Base-by-base conservation (phyloP, 2,888 invertebrate genomes). In the Metopia argyrocephala region DNA sequence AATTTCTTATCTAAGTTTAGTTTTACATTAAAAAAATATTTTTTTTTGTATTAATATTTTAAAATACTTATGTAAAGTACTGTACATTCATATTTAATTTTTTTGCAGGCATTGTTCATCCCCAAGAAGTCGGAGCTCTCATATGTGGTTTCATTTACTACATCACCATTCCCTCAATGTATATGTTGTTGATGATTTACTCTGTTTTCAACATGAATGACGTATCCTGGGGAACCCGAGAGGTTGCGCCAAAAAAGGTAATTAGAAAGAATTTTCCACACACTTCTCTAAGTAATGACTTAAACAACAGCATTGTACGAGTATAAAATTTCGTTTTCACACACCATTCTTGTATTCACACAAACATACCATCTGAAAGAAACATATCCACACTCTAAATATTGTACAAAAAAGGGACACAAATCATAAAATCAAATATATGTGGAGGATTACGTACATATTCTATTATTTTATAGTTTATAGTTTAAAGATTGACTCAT, bases 201-300 rank as follows among this genome's bases (percentile, higher is more conserved):
- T 96, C 97, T 0, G 92, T 98, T 27, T 97, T 97, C 88, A 98
- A 98, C 89, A 92, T 98, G 91, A 96, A 98, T 89, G 95, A 97
- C 86, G 96, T 98, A 3, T 94, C 95, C 1, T 98, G 98, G 98
- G 98, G 98, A 5, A 98, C 98, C 0, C 92, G 98, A 79, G 98
- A 98, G 89, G 94, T 93, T 61, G 92, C 92, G 0, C 90, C 86
- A 15, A 83, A 79, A 61, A 84, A 85, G 84, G 85, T 83, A 79
- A 78, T 57, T 75, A 45, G 3, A 46, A 62, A 62, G 15, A 57
- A 23, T n/a, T 46, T 57, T 59, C 3, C 28, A 21, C 31, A 27
- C n/a, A 46, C 12, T 25, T 5, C 20, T n/a, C 38, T 62, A 2
- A 48, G n/a, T 23, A 52, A 76, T 57, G 31, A 65, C 50, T 56